Percentiles rank a stretch among this genome's conserved stretches.
phyloP scores from a whole-genome alignment of 1,140 invertebrate genomes.

The Cyphomyrmex costatus region DNA sequence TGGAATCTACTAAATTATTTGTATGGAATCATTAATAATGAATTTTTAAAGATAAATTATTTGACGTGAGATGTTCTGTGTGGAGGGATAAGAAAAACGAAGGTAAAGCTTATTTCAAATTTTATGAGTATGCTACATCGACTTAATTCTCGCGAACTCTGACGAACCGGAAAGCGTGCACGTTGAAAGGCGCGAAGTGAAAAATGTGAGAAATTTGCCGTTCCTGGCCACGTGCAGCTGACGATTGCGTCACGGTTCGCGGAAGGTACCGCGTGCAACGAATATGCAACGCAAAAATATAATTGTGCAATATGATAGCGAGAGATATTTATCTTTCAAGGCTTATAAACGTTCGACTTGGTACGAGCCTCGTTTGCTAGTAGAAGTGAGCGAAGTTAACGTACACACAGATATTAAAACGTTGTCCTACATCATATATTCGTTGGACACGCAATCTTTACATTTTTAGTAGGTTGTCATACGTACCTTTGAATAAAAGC shows the following conservation, averaged over 20 bases:
- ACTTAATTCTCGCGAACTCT: constrained; percentile 44
- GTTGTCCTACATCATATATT: constrained; percentile 3
- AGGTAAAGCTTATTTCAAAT: constrained; percentile 11
- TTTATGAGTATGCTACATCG: constrained; percentile 32
- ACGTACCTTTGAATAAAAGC: background rate
- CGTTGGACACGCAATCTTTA: constrained; percentile 12
- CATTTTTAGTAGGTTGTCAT: constrained; percentile 21
- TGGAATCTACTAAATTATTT: background rate
- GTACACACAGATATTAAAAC: background rate
- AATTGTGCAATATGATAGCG: constrained; percentile 50
- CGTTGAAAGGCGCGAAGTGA: constrained; percentile 43
- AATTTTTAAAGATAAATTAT: no score
- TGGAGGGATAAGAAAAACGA: background rate
- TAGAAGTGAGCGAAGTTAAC: constrained; percentile 28
- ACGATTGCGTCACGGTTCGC: constrained; percentile 56
- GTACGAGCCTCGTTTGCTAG: constrained; percentile 23
- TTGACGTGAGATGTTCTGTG: background rate
- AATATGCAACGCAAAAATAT: constrained; percentile 54
- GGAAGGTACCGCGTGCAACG: constrained; percentile 48
- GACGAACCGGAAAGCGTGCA: background rate
- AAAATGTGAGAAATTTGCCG: constrained; percentile 61
- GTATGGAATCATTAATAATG: no score
- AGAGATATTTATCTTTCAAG: constrained; percentile 53
- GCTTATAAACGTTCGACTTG: constrained; percentile 28
- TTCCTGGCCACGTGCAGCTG: constrained; percentile 46